Conservation (phyloP, 2,113 vertebrate species). For the Vimba vimba region DNA sequence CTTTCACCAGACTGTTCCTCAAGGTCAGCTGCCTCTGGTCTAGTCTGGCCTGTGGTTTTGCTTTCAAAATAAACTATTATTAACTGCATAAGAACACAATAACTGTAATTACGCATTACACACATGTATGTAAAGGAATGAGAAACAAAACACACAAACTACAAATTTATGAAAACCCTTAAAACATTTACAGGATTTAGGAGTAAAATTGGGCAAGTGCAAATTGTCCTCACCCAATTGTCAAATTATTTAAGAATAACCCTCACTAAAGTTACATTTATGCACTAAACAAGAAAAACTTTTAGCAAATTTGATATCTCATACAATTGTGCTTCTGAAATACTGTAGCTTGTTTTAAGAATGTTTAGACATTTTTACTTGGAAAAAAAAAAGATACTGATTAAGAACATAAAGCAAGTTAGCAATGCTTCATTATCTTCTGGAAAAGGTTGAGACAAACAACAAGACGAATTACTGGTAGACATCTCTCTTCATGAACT, state of each 20-base stretch:
- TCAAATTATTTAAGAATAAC: no score
- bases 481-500: background rate
- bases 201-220: no score
- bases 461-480: background rate
- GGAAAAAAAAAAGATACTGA: no score
- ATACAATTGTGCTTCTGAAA: no score
- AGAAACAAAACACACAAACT: background rate
- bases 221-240: no score
- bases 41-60: conserved; percentile 9
- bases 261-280: no score
- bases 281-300: background rate
- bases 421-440: background rate
- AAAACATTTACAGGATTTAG: no score
- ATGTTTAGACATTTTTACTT: no score
- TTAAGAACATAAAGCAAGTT: background rate
- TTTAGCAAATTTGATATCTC: no score
- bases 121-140: background rate
- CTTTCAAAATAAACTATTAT: background rate
- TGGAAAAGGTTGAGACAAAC: background rate
- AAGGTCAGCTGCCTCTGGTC: conserved; percentile 29
- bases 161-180: no score
- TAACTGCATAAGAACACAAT: background rate
- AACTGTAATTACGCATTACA: background rate
- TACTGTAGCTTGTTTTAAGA: no score
- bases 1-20: background rate